These are phyloP conservation scores for Sylvia atricapilla DNA, from an alignment of 2,113 vertebrate species.

Conservation along the genomic window DNA sequence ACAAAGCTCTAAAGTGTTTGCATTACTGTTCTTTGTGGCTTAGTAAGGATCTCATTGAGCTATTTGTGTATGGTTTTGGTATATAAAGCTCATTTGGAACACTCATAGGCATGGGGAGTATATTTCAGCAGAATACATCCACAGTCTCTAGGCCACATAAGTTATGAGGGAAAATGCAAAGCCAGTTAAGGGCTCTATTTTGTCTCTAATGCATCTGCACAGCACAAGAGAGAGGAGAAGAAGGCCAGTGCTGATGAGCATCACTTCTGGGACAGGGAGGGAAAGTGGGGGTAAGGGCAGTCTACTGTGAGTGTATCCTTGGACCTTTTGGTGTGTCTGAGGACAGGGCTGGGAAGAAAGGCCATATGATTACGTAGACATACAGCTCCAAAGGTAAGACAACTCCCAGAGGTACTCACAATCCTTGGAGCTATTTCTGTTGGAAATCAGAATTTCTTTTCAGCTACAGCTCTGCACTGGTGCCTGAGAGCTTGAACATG, in stretches of 20 bases:
- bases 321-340: not conserved
- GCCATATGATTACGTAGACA: not conserved
- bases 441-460: not conserved
- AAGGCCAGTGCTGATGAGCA: not conserved
- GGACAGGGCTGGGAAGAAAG: not conserved
- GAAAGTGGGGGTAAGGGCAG: not conserved
- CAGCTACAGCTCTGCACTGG: not conserved
- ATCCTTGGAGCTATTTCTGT: not conserved
- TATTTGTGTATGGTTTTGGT: slow-evolving; percentile 16
- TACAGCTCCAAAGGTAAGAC: not conserved
- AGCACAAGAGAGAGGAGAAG: not conserved
- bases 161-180: not conserved
- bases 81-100: not conserved
- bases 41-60: not conserved
- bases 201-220: not conserved
- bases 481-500: not conserved
- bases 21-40: not conserved
- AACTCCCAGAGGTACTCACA: not conserved
- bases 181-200: not conserved
- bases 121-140: not conserved
- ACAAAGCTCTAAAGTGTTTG: not conserved
- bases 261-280: not conserved
- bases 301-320: not conserved
- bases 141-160: not conserved
- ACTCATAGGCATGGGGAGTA: not conserved